Base-by-base conservation (phyloP, 2,113 vertebrate species). In the Prunella himalayana region DNA sequence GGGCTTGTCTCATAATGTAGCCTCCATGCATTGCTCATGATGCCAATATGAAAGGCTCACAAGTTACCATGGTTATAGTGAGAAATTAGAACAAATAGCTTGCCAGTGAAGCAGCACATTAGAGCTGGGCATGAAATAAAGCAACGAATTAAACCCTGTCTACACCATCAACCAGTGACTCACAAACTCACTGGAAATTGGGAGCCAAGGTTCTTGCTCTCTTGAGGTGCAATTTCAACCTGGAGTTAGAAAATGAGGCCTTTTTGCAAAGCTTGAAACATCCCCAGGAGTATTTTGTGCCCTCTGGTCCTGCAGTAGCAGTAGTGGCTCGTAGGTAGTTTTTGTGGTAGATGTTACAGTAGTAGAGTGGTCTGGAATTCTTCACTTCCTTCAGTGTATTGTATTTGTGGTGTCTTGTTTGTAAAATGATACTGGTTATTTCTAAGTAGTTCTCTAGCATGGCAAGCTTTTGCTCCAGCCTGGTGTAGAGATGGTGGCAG, bases 21-120 rank as follows among this genome's bases (percentile, higher is more conserved):
- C 95, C 97, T 97, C 97, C 97, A 95, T 97, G 97, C 86, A 92
- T 98, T 97, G 97, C 97, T 98, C 78, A 94, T 94, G 97, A 97
- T 98, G 93, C 98, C 97, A 97, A 95, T 96, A 96, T 95, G 96
- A 97, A 95, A 96, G 95, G 92, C 96, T 92, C 90, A 28, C 92
- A 50, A 95, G 97, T 98, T 98, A 96, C 97, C 98, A 97, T 98
- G 97, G 97, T 95, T 96, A 96, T 97, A 91, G 83, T 85, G 88
- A 92, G 92, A 93, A 90, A 96, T 92, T 95, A 96, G 96, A 97
- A 91, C 92, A 94, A 97, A 88, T 95, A 96, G 92, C 2, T 11
- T 95, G 94, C 30, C 8, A 95, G 86, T 47, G 59, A 78, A 94
- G 89, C 91, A 65, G 51, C 69, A 15, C 80, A 28, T 79, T 44